These are phyloP conservation scores for Ophion ventricosus DNA, from an alignment of 2,888 invertebrate species.

Conservation along the genomic window DNA sequence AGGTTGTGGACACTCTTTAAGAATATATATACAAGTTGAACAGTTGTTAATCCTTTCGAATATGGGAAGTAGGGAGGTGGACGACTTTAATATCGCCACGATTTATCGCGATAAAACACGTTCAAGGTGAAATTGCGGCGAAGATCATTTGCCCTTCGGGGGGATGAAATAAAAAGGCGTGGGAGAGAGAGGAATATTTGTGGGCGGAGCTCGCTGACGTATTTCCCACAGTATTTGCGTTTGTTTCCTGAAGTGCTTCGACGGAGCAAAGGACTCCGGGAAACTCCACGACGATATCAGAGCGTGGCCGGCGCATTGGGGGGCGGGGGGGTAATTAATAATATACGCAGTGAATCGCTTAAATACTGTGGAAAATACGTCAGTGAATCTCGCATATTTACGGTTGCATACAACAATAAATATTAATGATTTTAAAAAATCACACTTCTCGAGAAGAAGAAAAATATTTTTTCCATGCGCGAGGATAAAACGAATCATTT, in stretches of 20 bases:
- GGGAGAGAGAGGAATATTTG: not conserved
- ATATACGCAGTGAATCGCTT: not conserved
- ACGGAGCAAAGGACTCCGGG: not conserved
- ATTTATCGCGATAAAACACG: not conserved
- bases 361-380: conserved; percentile 29
- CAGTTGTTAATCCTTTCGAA: not conserved
- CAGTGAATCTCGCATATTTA: not conserved
- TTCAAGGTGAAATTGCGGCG: conserved; percentile 7
- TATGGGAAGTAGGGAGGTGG: not conserved
- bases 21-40: not conserved
- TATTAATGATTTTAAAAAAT: not conserved
- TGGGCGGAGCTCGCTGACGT: not conserved
- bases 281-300: not conserved
- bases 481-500: no score
- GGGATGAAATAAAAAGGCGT: not conserved
- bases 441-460: not conserved
- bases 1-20: not conserved
- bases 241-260: not conserved
- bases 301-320: no score
- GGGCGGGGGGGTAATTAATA: not conserved
- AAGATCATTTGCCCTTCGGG: not conserved
- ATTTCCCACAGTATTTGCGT: not conserved
- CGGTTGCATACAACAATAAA: not conserved
- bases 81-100: not conserved
- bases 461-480: not conserved